Evolutionary conservation across 2,797 vertebrate genomes (phyloP), one percentile per base, ranked within the genome.

Genomic region (Crenuchus spilurus): DNA sequence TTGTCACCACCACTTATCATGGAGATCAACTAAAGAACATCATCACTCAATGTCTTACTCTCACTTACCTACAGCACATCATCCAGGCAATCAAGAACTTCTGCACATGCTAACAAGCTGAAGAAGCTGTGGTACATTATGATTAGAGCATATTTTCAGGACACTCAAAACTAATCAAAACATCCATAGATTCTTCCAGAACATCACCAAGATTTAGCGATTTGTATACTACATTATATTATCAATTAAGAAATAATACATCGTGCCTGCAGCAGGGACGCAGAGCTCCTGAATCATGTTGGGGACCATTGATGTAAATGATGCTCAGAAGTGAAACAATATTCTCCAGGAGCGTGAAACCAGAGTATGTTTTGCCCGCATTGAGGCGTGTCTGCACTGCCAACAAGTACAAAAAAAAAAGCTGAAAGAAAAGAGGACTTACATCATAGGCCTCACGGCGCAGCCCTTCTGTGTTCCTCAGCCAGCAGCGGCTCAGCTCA

Each of bases 401-500:
- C 10, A 22, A 9, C 33, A 33, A 51, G 20, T 4, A 4, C 62
- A 41, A 4, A 11, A n/a, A 51, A 2, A 41, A 6, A 48, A 22
- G n/a, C n/a, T 0, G 6, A 61, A 3, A 13, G n/a, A 26, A 57
- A 5, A 22, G 58, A 51, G 33, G 11, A 70, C 96, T 99, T 91
- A 98, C 97, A 79, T 96, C 92, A 79, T 90, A 87, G 60, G 93
- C 89, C 72, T 96, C 93, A 16, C 91, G 87, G 49, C 89, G 89
- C 1, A 90, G 85, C 1, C 94, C 95, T 65, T 94, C 92, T 0
- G 93, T 83, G 51, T 94, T 95, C 90, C 91, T 92, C 87, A 98
- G 88, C 97, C 97, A 98, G 88, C 95, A 95, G 83, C 90, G 88
- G 83, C 96, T 99, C 86, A 99, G 90, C 91, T 99, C 97, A 0